Base-by-base conservation (phyloP, 2,113 vertebrate genomes). In the Promerops cafer region DNA sequence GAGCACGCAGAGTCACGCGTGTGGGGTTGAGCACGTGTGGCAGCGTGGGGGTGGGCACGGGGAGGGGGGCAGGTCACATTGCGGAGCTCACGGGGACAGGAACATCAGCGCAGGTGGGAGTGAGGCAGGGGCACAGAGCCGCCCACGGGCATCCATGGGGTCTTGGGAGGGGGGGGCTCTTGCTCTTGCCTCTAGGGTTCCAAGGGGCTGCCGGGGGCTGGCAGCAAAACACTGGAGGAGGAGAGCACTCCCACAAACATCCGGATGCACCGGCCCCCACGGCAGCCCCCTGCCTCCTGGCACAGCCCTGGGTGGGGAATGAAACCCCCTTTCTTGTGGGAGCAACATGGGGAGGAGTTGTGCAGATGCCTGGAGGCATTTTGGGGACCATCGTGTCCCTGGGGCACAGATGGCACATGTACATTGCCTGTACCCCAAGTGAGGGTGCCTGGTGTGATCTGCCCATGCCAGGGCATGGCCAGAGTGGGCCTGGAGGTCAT, bases 1-100 rank as follows among this genome's bases (percentile, higher is more conserved):
- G 70, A 90, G 77, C 90, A 66, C 0, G 1, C 37, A 33, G 22
- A 86, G 94, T 88, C 94, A 90, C 21, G 7, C 22, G 23, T 82
- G 91, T 63, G 86, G 66, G 94, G 89, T 22, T 90, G 91, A 87
- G 54, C 90, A 93, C 60, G 13, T 30, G 27, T 87, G 90, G 69
- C 71, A 63, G 65, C 0, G 4, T 28, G 82, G 65, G 78, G 60
- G 68, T 87, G 90, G 87, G 77, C 6, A 2, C 6, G 6, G 90
- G 70, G 52, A 57, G 80, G 27, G 57, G 59, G 65, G 77, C 90
- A 87, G 94, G 88, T 94, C 88, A 87, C 94, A 93, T 63, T 53
- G 56, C 27, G 1, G 82, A 33, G 2, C 92, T 80, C 84, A 82
- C 21, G 10, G 74, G 74, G 50, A 75, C 94, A 75, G 0, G 16